phyloP scores from a whole-genome alignment of 2,113 vertebrate species.

The Periophthalmus modestus region DNA sequence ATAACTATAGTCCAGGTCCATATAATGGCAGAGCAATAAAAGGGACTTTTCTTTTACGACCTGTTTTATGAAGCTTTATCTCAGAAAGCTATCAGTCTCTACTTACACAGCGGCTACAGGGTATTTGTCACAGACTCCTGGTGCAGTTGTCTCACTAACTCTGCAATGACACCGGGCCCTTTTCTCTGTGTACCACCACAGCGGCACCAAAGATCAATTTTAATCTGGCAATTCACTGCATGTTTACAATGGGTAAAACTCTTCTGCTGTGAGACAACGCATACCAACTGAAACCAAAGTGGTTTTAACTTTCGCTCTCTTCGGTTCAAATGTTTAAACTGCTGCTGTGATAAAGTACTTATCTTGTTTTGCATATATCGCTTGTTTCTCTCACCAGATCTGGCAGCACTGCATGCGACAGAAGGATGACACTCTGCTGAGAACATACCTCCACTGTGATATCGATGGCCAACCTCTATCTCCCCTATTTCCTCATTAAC shows the following conservation, averaged over 20 bases:
- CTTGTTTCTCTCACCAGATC: neutral
- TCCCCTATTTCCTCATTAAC: constrained; percentile 21
- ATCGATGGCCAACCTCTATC: neutral
- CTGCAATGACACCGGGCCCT: neutral
- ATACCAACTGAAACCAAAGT: neutral
- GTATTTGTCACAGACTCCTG: constrained; percentile 19
- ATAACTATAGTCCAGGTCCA: neutral
- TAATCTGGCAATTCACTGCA: neutral
- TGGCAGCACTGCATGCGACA: neutral
- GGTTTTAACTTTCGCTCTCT: neutral
- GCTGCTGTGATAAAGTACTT: neutral
- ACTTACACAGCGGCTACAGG: neutral
- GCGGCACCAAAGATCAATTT: neutral
- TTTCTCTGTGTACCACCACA: neutral
- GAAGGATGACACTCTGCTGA: constrained; percentile 2
- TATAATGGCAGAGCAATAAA: neutral
- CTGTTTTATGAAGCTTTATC: constrained; percentile 23
- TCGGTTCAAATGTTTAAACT: neutral
- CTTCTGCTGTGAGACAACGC: neutral
- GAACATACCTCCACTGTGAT: constrained; percentile 30
- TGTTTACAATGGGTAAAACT: neutral
- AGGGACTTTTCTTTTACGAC: constrained; percentile 16
- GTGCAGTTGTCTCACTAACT: constrained; percentile 8
- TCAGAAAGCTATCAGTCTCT: constrained; percentile 4
- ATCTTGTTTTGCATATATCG: neutral